Percentiles rank a stretch among this genome's conserved stretches.
Conservation (phyloP, 1,140 invertebrate species). For the Drosophila orosa region DNA sequence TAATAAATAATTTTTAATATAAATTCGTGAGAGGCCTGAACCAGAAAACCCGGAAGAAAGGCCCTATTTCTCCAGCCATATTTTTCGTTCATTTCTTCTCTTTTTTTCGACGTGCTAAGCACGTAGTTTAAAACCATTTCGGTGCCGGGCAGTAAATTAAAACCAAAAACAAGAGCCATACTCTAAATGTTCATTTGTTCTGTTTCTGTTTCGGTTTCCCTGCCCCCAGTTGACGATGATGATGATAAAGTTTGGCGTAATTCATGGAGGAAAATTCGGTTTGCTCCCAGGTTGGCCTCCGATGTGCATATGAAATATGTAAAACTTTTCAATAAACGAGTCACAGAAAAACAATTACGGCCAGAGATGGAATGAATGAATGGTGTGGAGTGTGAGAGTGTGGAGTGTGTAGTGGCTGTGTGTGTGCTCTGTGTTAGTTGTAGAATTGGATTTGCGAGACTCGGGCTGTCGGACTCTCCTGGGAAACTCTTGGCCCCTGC, state of each 20-base stretch:
- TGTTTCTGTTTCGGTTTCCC: slow-evolving; percentile 4
- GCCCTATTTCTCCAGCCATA: slow-evolving; percentile 11
- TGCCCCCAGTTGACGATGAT: slow-evolving; percentile 16
- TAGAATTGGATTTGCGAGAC: slow-evolving; percentile 58
- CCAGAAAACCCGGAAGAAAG: slow-evolving; percentile 33
- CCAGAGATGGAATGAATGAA: slow-evolving; percentile 8
- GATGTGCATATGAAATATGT: slow-evolving; percentile 52
- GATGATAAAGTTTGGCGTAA: slow-evolving; percentile 58
- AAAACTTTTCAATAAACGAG: slow-evolving; percentile 76
- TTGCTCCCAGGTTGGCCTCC: slow-evolving; percentile 34
- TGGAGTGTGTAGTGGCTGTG: not conserved
- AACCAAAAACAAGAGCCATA: slow-evolving; percentile 53
- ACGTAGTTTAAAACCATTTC: slow-evolving; percentile 59
- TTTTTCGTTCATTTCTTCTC: slow-evolving; percentile 1
- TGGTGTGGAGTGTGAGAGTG: too few relatives aligned
- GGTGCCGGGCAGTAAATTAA: slow-evolving; percentile 69
- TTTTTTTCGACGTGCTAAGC: slow-evolving; percentile 31
- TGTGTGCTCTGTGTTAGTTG: slow-evolving; percentile 28
- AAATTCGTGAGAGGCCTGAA: slow-evolving; percentile 68
- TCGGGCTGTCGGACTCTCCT: slow-evolving; percentile 3
- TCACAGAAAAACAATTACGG: slow-evolving; percentile 70
- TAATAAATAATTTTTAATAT: slow-evolving; percentile 81
- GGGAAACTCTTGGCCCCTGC: slow-evolving; percentile 42
- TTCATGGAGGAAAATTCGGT: slow-evolving; percentile 56
- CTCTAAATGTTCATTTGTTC: slow-evolving; percentile 66